These are phyloP conservation scores for Anastatus disparis DNA, from an alignment of 1,140 invertebrate genomes.

Conservation along the genomic window DNA sequence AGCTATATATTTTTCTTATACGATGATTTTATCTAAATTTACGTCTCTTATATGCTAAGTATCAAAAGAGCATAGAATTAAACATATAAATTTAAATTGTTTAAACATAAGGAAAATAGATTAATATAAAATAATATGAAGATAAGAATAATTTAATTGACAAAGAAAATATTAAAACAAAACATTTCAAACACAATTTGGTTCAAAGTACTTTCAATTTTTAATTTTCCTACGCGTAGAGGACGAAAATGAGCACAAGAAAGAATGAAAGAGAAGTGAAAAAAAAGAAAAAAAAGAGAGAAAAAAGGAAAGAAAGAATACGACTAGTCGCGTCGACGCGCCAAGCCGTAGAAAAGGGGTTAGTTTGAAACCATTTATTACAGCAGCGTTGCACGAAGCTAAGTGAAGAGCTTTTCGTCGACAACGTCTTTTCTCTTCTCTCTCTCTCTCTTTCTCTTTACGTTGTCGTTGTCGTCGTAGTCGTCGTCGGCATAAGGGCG, in stretches of 20 bases:
- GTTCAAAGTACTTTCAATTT: conserved; percentile 11
- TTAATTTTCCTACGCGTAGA: conserved; percentile 8
- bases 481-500: background rate
- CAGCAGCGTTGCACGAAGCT: background rate
- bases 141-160: no score
- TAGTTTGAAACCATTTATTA: conserved; percentile 33
- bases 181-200: background rate
- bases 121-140: no score
- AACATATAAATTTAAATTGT: no score
- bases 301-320: background rate
- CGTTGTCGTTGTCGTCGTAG: background rate
- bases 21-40: no score
- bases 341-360: conserved; percentile 11
- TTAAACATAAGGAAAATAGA: no score
- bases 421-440: background rate
- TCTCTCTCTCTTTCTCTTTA: background rate
- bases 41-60: no score
- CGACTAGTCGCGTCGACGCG: background rate
- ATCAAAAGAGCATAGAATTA: no score
- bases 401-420: conserved; percentile 25
- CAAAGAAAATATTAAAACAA: no score
- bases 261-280: background rate
- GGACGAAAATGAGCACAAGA: no score
- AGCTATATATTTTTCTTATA: no score
- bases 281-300: background rate